Evolutionary conservation across 2,113 vertebrate genomes (phyloP).

Genomic region (Naja naja): DNA sequence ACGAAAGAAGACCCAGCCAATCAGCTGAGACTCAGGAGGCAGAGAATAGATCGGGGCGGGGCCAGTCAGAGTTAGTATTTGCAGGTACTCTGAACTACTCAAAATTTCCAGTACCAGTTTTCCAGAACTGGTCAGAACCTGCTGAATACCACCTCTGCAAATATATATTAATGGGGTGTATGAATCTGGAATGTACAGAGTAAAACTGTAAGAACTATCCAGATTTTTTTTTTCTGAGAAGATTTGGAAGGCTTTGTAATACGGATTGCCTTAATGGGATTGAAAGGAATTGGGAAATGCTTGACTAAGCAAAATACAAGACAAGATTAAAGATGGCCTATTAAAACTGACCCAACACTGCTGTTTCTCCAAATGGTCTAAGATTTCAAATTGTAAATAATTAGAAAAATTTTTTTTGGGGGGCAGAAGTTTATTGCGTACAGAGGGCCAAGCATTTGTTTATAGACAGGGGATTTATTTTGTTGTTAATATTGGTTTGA

Average conservation of each 20-base stretch:
- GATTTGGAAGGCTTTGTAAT: constrained; percentile 40
- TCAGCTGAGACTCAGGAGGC: too few species aligned
- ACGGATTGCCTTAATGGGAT: constrained; percentile 69
- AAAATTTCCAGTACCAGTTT: too few species aligned
- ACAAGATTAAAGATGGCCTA: constrained; percentile 65
- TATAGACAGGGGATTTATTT: background rate
- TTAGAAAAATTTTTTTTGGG: accelerated
- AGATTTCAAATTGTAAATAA: constrained; percentile 61
- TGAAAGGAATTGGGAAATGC: constrained; percentile 67
- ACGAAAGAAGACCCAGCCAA: too few species aligned
- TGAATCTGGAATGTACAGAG: background rate
- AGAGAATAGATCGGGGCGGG: too few species aligned
- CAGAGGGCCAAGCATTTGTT: background rate
- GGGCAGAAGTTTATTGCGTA: background rate
- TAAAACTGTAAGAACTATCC: background rate
- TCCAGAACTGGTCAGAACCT: too few species aligned
- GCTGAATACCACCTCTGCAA: background rate
- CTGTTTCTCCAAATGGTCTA: constrained; percentile 58
- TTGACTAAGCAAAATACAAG: constrained; percentile 70
- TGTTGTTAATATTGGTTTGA: background rate
- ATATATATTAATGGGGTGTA: background rate
- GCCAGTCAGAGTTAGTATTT: too few species aligned
- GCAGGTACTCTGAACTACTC: too few species aligned
- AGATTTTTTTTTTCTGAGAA: background rate
- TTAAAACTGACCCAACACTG: constrained; percentile 68